These are phyloP conservation scores for Aradophagus sp. DNA, from an alignment of 1,140 invertebrate genomes.

Conservation along the genomic window DNA sequence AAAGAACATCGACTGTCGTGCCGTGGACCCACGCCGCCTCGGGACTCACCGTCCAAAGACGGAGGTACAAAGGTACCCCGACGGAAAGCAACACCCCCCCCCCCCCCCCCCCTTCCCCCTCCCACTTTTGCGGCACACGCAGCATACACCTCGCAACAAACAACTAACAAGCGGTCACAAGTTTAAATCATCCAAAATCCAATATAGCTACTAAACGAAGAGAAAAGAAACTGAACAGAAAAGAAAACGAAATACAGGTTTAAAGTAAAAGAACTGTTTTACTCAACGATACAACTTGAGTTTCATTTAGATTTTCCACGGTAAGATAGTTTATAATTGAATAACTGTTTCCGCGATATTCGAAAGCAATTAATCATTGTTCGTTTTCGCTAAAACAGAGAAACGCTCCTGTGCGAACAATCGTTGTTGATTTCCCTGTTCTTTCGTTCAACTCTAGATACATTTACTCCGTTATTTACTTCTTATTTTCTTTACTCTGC, in stretches of 20 bases:
- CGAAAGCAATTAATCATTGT: slow-evolving; percentile 23
- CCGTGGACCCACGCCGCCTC: no score
- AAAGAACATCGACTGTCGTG: no score
- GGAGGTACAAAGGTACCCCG: no score
- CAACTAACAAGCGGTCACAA: slow-evolving; percentile 42
- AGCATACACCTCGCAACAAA: slow-evolving; percentile 33
- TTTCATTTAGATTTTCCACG: slow-evolving; percentile 57
- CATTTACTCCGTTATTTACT: not conserved
- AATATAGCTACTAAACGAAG: slow-evolving; percentile 5
- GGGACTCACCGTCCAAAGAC: no score
- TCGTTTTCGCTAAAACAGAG: slow-evolving; percentile 46
- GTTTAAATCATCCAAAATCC: slow-evolving; percentile 13
- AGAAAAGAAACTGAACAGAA: no score
- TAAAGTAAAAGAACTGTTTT: slow-evolving; percentile 16
- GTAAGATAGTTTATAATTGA: slow-evolving; percentile 53
- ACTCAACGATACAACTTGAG: slow-evolving; percentile 19
- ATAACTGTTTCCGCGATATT: slow-evolving; percentile 18
- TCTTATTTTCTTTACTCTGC: slow-evolving; percentile 12
- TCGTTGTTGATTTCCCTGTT: slow-evolving; percentile 39
- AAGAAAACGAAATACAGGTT: slow-evolving; percentile 3
- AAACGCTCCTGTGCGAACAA: slow-evolving; percentile 49
- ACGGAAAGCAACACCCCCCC: no score
- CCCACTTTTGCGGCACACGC: slow-evolving; percentile 17
- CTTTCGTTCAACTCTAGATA: slow-evolving; percentile 6
- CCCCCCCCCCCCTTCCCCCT: not conserved